Evolutionary conservation across 2,888 invertebrate genomes (phyloP), one percentile per base, ranked within the genome.

Genomic region (Ophonus ardosiacus): DNA sequence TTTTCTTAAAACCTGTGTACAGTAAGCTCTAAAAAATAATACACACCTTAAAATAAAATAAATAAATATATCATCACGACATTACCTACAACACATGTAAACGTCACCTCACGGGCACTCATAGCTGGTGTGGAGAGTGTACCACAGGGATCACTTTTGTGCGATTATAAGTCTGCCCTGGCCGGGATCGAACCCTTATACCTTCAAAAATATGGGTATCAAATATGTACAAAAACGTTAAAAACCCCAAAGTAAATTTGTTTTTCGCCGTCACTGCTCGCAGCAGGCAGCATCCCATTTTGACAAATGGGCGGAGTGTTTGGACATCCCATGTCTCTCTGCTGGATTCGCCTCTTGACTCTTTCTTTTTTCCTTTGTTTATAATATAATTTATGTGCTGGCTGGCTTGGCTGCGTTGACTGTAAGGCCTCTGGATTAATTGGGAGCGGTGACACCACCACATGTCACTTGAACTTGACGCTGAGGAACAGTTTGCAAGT

Each of bases 231-330:
- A 6, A 31, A 31, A 31, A 21, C 21, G 1, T 21, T 21, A 21
- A 13, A 13, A 10, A 8, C 59, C 65, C 24, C 31, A 10, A 13
- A 21, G 38, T n/a, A 38, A 68, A 68, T 68, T 2, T 38, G 8
- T 6, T 24, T 18, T 1, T 13, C n/a, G n/a, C 43, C 71, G 71
- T 43, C 43, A 17, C 71, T 43, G 71, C 43, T 13, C 18, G 10
- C 10, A 40, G 43, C 71, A 43, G 71, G 71, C 43, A 40, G 40
- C 43, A 15, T 24, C 40, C 43, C 71, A 7, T 15, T 78, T 57
- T 84, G 84, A 84, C 84, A 84, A 84, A 84, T 84, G 78, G 84
- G 78, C 84, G 84, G 63, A 78, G 43, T 84, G 84, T 84, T 84
- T 84, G 78, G 84, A 84, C 84, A 84, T 24, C 51, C 43, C 59